Evolutionary conservation across 2,113 vertebrate genomes (phyloP).

Genomic region (Rhinopomastus cyanomelas): DNA sequence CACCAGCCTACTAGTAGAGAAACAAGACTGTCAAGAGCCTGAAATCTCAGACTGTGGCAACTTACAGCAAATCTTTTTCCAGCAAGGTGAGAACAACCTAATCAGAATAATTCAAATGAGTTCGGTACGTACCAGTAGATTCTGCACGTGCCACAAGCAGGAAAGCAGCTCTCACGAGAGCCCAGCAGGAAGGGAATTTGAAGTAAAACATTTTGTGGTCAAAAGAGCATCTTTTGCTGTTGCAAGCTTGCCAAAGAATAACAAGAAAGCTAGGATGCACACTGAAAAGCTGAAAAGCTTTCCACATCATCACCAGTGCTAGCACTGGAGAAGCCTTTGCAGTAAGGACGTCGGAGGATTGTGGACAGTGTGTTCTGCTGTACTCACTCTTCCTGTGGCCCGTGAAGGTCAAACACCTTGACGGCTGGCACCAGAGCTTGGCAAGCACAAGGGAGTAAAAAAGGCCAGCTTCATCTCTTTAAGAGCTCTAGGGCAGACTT

Average conservation of each 20-base stretch:
- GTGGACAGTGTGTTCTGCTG: neutral
- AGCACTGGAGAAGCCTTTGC: conserved; percentile 3
- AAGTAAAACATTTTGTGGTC: neutral
- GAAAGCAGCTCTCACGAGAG: neutral
- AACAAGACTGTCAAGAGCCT: neutral
- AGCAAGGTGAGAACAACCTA: conserved; percentile 10
- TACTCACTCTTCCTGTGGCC: neutral
- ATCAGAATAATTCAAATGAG: neutral
- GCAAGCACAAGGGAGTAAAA: neutral
- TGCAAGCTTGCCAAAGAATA: neutral
- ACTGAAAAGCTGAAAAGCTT: neutral
- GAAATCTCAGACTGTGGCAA: neutral
- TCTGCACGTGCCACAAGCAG: neutral
- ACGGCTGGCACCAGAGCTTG: neutral
- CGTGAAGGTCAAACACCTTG: conserved; percentile 12
- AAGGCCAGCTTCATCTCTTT: neutral
- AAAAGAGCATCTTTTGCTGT: neutral
- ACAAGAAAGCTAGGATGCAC: neutral
- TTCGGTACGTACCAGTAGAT: neutral
- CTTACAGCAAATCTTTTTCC: neutral
- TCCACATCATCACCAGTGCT: neutral
- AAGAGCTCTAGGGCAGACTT: neutral
- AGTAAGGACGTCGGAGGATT: conserved; percentile 7
- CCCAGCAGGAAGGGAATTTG: neutral
- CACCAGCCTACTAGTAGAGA: neutral